Evolutionary conservation across 2,113 vertebrate genomes (phyloP).

Genomic region (Tragelaphus scriptus): DNA sequence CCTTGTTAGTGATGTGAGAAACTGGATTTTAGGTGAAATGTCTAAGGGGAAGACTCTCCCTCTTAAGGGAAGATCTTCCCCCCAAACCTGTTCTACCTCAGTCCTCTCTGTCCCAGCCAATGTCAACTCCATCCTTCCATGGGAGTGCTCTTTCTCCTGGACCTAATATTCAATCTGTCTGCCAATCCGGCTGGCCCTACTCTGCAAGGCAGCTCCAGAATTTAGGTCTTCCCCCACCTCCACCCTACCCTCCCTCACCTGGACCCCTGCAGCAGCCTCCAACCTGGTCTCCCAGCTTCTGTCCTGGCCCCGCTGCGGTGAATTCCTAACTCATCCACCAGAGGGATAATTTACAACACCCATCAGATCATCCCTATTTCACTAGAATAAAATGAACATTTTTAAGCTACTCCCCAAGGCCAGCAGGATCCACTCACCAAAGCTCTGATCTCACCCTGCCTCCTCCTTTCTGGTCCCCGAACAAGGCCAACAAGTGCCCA

Average conservation of each 20-base stretch:
- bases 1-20: background rate
- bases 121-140: background rate
- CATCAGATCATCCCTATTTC: too few relatives aligned
- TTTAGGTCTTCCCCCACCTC: background rate
- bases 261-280: background rate
- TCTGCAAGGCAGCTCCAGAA: background rate
- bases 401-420: too few relatives aligned
- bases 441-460: background rate
- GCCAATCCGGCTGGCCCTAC: background rate
- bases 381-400: background rate
- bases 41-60: background rate
- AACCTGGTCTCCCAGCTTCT: background rate
- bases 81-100: background rate
- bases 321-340: background rate
- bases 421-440: background rate
- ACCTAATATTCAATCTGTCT: background rate
- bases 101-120: background rate
- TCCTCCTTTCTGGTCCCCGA: background rate
- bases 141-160: background rate
- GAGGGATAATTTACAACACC: background rate
- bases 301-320: accelerated
- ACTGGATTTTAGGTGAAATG: background rate
- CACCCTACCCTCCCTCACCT: background rate
- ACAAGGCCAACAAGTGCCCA: background rate
- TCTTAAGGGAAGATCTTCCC: background rate